Evolutionary conservation across 2,888 invertebrate species (phyloP), one percentile per base, ranked within the genome.

Genomic region (Arrhopalites spinosus): DNA sequence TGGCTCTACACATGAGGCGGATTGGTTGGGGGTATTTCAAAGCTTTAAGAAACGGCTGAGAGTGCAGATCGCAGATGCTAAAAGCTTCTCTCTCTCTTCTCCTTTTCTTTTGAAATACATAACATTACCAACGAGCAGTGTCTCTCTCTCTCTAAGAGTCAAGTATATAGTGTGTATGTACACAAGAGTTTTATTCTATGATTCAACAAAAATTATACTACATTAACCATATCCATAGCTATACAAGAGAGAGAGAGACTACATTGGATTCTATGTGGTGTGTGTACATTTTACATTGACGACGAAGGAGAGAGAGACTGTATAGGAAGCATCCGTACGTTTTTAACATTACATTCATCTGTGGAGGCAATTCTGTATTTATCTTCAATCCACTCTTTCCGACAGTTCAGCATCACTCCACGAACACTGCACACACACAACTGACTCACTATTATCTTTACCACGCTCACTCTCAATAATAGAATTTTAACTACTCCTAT

Each of bases 321-420:
- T 67, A 43, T 67, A 36, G 36, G 36, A 36, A 36, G 36, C 36
- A 3, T 11, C 36, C 36, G 3, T 36, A 36, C 36, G 66, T 67
- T 43, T 67, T 64, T 64, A n/a, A 67, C 66, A 67, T 67, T 43
- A 67, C 43, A 23, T 67, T 43, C 43, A 67, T 67, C 66, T 70
- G 70, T 70, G 70, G 66, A 73, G 73, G 64, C 64, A 73, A 73
- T 73, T 73, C 73, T 73, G 63, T 64, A 59, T 68, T 74, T 74
- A 67, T 47, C 67, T 66, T 47, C 29, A 61, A 36, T 56, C 64
- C 73, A 73, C 64, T 73, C 73, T 73, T n/a, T 73, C 73, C 73
- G 73, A 64, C 74, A 74, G 74, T 74, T 74, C 45, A 74, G 53
- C 67, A 74, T 74, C 68, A 74, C 74, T 67, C 74, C 73, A 73